Conservation (phyloP, 2,113 vertebrate species). For the Pteruthius melanotis region DNA sequence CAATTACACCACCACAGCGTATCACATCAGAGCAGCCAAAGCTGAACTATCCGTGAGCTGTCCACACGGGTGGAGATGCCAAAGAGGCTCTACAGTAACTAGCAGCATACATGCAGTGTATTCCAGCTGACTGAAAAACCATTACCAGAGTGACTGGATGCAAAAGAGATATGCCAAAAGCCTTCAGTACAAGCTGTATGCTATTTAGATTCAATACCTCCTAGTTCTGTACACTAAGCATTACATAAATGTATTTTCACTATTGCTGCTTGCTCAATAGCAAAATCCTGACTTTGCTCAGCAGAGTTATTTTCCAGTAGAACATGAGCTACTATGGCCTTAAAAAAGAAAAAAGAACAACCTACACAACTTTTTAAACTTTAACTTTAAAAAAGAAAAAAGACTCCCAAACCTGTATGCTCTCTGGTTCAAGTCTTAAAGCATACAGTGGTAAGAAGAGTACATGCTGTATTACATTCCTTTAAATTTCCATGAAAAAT, state of each 20-base stretch:
- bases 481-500: background rate
- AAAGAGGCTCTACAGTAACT: background rate
- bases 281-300: background rate
- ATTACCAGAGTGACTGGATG: background rate
- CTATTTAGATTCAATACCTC: background rate
- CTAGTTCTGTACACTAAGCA: background rate
- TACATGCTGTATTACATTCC: background rate
- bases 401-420: background rate
- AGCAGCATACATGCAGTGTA: background rate
- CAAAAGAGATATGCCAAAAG: background rate
- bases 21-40: background rate
- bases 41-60: background rate
- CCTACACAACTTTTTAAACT: background rate
- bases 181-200: background rate
- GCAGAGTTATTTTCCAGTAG: background rate
- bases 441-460: background rate
- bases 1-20: background rate
- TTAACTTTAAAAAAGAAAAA: background rate
- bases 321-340: rapidly evolving
- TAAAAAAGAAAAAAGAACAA: background rate
- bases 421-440: background rate
- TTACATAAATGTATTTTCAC: background rate
- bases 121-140: background rate
- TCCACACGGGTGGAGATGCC: background rate
- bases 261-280: background rate